These are phyloP conservation scores for Calyptommatus sinebrachiatus DNA, from an alignment of 2,113 vertebrate genomes.

Conservation along the genomic window DNA sequence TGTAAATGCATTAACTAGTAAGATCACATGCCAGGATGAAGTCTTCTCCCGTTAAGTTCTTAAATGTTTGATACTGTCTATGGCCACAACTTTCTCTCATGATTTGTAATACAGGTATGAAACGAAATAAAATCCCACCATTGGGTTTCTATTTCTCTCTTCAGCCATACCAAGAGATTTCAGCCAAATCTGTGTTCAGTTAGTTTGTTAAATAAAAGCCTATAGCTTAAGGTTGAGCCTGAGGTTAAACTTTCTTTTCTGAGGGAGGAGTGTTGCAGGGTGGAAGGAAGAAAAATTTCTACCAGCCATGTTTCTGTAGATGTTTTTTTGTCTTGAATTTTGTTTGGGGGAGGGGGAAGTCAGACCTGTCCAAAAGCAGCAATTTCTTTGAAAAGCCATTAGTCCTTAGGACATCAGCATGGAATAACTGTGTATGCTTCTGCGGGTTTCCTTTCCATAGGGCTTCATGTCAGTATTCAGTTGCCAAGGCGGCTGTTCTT, in stretches of 20 bases:
- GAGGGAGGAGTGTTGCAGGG: neutral
- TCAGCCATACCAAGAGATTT: neutral
- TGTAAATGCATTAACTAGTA: neutral
- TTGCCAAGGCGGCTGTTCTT: neutral
- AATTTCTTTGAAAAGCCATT: constrained; percentile 35
- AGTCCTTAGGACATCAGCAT: constrained; percentile 30
- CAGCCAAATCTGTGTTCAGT: neutral
- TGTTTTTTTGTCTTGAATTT: neutral
- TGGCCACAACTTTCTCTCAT: neutral
- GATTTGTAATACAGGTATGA: neutral
- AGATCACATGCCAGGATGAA: neutral
- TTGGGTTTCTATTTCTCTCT: neutral
- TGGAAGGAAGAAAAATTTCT: neutral
- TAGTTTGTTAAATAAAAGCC: neutral
- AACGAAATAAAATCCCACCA: neutral
- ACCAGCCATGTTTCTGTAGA: neutral
- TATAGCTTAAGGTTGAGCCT: neutral
- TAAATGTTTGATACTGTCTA: neutral
- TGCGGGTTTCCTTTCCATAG: constrained; percentile 10
- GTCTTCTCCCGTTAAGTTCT: neutral
- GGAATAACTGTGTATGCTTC: constrained; percentile 19
- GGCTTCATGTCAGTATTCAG: constrained; percentile 34
- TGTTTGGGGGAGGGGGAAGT: neutral
- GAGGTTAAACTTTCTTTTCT: neutral
- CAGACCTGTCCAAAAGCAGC: neutral